A percentile compares a stretch with the other conserved stretches of the same genome.
Conservation (phyloP, 2,797 vertebrate species). For the Platyrinchus mystaceus region DNA sequence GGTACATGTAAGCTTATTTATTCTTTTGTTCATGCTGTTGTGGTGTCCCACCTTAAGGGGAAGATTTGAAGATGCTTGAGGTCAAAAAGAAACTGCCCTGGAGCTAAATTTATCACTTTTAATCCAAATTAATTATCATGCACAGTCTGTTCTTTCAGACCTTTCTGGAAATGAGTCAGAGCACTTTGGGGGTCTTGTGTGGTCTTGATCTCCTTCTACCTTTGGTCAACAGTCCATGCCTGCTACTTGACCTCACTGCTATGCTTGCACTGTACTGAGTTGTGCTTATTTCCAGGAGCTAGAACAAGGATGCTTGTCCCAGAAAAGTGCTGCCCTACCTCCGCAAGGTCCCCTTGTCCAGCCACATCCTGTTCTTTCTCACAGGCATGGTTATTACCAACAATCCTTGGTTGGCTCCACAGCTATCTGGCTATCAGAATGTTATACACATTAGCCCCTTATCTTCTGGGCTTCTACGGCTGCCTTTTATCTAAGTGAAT, state of each 20-base stretch:
- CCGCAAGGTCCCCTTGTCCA: neutral
- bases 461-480: neutral
- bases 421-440: neutral
- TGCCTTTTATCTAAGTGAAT: neutral
- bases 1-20: neutral
- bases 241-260: neutral
- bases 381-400: neutral
- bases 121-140: neutral
- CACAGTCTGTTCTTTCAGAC: neutral
- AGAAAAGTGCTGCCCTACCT: neutral
- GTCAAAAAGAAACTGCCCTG: neutral
- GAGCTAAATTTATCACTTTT: neutral
- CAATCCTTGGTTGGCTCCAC: neutral
- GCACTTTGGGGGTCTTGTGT: fast-evolving
- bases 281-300: neutral
- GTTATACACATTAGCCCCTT: neutral
- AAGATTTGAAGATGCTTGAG: neutral
- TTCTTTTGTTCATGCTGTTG: neutral
- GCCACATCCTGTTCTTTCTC: neutral
- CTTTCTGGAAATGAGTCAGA: neutral
- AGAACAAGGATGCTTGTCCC: neutral
- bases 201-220: neutral
- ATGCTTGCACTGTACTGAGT: neutral
- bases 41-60: neutral
- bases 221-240: neutral